These are phyloP conservation scores for Lasioglossum vierecki DNA, from an alignment of 2,888 invertebrate species.

Conservation along the genomic window DNA sequence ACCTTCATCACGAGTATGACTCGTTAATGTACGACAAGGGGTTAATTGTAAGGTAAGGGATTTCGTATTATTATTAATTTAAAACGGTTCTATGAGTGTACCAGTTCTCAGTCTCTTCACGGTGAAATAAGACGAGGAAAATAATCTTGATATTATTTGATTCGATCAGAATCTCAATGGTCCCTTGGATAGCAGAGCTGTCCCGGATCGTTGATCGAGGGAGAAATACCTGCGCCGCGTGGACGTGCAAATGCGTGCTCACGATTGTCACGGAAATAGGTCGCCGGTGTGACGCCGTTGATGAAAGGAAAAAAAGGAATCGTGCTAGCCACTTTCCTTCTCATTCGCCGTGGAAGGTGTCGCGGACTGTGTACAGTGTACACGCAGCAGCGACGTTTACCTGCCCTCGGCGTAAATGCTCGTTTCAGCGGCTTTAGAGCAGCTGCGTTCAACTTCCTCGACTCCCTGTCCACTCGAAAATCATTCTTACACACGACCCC, in stretches of 20 bases:
- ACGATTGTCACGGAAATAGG: constrained; percentile 68
- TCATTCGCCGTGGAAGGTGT: constrained; percentile 56
- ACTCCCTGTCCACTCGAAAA: constrained; percentile 4
- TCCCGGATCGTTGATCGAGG: constrained; percentile 13
- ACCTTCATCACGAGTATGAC: too few species aligned
- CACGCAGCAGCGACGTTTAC: constrained; percentile 43
- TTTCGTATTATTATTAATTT: not conserved
- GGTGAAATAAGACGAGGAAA: not conserved
- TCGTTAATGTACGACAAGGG: too few species aligned
- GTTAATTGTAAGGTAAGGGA: too few species aligned
- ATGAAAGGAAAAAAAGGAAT: constrained; percentile 50
- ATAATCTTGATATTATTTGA: not conserved
- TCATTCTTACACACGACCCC: not conserved
- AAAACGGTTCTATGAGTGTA: not conserved
- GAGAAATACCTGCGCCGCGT: constrained; percentile 46
- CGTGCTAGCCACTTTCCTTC: constrained; percentile 57
- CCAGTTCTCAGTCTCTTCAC: not conserved
- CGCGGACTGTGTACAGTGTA: constrained; percentile 44
- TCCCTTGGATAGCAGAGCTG: constrained; percentile 4
- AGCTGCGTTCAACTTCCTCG: constrained; percentile 38
- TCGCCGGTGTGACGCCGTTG: constrained; percentile 48
- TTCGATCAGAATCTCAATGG: not conserved
- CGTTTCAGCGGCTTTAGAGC: constrained; percentile 43
- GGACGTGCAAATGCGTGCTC: constrained; percentile 55
- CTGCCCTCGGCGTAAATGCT: constrained; percentile 54